A percentile compares a stretch with the other conserved stretches of the same genome.
Conservation (phyloP, 2,113 vertebrate species). For the Scomber scombrus region DNA sequence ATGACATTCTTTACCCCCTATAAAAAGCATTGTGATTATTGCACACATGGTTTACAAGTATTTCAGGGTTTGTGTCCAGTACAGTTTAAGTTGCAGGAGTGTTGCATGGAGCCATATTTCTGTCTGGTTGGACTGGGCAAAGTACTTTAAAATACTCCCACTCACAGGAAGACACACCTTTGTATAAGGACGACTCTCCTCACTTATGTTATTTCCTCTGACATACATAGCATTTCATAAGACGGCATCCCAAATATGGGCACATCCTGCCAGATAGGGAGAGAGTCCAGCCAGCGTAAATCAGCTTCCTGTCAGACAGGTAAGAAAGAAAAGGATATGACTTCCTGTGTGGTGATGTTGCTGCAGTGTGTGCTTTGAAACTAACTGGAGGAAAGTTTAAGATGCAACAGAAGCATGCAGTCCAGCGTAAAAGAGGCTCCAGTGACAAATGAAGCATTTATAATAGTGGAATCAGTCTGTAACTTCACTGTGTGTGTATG, state of each 20-base stretch:
- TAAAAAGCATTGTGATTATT: background rate
- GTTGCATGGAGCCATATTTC: background rate
- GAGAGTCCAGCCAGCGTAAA: background rate
- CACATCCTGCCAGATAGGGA: conserved; percentile 51
- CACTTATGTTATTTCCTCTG: conserved; percentile 44
- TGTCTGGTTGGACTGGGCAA: conserved; percentile 17
- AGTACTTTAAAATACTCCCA: conserved; percentile 52
- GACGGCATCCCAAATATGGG: conserved; percentile 68
- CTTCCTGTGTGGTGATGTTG: background rate
- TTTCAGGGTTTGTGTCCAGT: background rate
- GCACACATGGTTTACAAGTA: background rate
- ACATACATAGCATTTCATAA: conserved; percentile 52
- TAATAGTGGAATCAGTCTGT: conserved; percentile 31
- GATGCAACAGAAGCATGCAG: conserved; percentile 16
- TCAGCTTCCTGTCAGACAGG: conserved; percentile 63
- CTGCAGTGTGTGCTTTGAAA: background rate
- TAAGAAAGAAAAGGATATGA: conserved; percentile 16
- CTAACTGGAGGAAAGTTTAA: conserved; percentile 31
- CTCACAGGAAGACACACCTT: conserved; percentile 75
- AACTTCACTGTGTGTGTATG: conserved; percentile 32
- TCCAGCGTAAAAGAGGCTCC: conserved; percentile 11
- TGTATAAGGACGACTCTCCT: conserved; percentile 16
- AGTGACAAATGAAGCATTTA: conserved; percentile 59
- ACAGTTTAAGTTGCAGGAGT: background rate
- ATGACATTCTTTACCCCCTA: background rate